Evolutionary conservation across 2,888 invertebrate genomes (phyloP), one percentile per base, ranked within the genome.

Genomic region (Arge pagana): DNA sequence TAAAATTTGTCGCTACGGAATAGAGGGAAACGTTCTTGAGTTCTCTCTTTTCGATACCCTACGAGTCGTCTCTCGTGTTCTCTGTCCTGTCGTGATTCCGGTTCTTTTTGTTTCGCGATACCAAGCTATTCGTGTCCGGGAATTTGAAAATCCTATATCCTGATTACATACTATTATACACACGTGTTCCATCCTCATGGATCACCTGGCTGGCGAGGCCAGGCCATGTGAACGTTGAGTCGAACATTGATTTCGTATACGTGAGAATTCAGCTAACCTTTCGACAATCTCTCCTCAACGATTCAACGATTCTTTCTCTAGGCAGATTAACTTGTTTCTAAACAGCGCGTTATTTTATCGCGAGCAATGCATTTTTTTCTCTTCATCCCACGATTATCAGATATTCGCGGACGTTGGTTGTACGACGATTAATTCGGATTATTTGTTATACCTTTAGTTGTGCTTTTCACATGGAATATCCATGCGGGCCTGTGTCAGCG

Each of bases 81-180:
- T 21, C 10, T 8, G 13, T 40, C 26, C 26, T 11, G 11, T 2
- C 26, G 6, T 33, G 13, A 4, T 33, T n/a, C 13, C 11, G 11
- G n/a, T 33, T 15, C 11, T 13, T n/a, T 11, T 16, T 21, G 10
- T 21, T 30, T 11, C 16, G 21, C 43, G 23, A 6, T 45, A 24
- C n/a, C 13, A 30, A 42, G 30, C 33, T 45, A 45, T 18, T 58
- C 57, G 52, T 37, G 49, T 61, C 53, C 49, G 56, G 53, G 54
- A 64, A 65, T 64, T 62, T 52, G 51, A 64, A 65, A 65, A 61
- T 62, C 57, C 61, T 65, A 65, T 55, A 52, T 64, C 33, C 35
- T 45, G 45, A 23, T 45, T 33, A 35, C 16, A 19, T 16, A 33
- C 45, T 45, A 45, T 23, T 45, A 33, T 40, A 19, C 18, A 35